Evolutionary conservation across 2,888 invertebrate genomes (phyloP).

Genomic region (Drosophila paramelanica): DNA sequence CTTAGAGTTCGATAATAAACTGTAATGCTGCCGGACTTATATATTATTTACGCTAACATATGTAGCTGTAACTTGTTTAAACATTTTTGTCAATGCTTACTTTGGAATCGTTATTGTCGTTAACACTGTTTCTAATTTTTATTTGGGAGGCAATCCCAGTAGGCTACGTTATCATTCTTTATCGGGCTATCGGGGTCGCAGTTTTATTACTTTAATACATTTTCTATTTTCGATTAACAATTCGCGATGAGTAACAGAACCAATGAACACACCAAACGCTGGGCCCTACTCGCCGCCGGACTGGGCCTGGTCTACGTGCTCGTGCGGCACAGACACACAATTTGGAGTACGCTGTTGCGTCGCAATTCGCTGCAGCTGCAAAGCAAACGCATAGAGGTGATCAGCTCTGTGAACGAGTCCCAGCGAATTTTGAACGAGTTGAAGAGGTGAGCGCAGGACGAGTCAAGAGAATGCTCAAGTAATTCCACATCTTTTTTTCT

Average conservation of each 20-base stretch:
- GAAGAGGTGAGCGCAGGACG: constrained; percentile 75
- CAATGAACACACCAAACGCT: constrained; percentile 18
- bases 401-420: constrained; percentile 65
- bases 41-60: neutral
- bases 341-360: constrained; percentile 80
- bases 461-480: neutral
- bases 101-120: neutral
- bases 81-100: neutral
- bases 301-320: constrained; percentile 81
- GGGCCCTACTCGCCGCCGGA: constrained; percentile 72
- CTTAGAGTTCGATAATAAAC: neutral
- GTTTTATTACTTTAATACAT: constrained; percentile 14
- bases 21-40: neutral
- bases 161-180: neutral
- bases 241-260: constrained; percentile 43
- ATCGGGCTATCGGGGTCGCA: constrained; percentile 24
- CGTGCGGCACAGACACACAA: constrained; percentile 86
- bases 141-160: constrained; percentile 14
- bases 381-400: constrained; percentile 79
- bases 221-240: constrained; percentile 11
- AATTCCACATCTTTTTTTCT: neutral
- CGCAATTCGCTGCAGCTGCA: constrained; percentile 64
- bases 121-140: neutral
- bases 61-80: neutral
- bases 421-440: constrained; percentile 74